These are phyloP conservation scores for Chironomus tepperi DNA, from an alignment of 1,140 invertebrate species.

Conservation along the genomic window DNA sequence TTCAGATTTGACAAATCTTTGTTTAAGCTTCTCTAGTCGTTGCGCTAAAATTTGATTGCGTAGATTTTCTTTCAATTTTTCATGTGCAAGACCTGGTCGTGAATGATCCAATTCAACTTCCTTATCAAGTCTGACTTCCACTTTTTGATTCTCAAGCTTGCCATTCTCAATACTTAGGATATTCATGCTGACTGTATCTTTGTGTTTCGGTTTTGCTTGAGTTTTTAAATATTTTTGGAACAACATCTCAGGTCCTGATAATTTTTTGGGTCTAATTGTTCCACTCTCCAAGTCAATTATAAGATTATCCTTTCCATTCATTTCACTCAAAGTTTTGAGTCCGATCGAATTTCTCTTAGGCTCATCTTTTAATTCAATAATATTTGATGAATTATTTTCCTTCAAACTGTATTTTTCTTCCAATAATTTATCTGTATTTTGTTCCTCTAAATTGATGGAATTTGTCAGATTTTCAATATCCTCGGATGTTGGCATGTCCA, in stretches of 20 bases:
- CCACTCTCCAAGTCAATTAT: background rate
- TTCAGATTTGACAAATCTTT: background rate
- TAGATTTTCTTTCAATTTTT: slow-evolving; percentile 17
- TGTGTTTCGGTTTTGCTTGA: background rate
- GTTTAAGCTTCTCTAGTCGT: background rate
- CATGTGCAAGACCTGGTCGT: background rate
- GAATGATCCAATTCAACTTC: slow-evolving; percentile 4
- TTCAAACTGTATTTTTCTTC: too few relatives aligned
- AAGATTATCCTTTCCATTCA: background rate
- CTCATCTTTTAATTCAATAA: background rate
- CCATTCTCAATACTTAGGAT: background rate
- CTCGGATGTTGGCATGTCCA: too few relatives aligned
- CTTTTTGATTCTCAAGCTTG: background rate
- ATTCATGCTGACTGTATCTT: background rate
- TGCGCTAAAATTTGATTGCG: background rate
- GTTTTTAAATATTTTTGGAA: background rate
- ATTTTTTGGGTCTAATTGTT: background rate
- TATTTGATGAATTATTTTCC: too few relatives aligned
- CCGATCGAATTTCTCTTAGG: background rate
- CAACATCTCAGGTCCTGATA: background rate
- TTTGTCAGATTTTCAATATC: too few relatives aligned
- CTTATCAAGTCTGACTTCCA: slow-evolving; percentile 3
- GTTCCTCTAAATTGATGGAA: background rate
- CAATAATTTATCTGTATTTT: background rate
- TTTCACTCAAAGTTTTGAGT: background rate